Conservation (phyloP, 2,797 vertebrate species). For the Atherinosoma microstoma region DNA sequence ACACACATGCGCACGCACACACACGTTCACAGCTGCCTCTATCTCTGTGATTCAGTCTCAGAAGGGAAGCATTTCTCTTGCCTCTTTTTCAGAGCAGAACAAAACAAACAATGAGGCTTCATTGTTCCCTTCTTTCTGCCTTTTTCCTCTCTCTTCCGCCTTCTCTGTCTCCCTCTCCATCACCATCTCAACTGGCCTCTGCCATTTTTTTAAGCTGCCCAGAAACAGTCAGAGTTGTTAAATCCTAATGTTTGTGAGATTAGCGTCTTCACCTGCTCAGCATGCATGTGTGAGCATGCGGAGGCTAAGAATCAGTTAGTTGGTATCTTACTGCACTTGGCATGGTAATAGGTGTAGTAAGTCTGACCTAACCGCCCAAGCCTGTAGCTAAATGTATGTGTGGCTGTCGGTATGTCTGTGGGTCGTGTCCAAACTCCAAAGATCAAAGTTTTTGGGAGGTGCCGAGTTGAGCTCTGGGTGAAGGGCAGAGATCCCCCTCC, state of each 20-base stretch:
- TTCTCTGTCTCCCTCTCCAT: constrained; percentile 50
- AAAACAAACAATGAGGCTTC: constrained; percentile 83
- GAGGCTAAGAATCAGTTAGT: constrained; percentile 34
- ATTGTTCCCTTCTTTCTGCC: constrained; percentile 79
- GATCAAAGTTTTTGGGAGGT: constrained; percentile 77
- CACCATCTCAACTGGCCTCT: constrained; percentile 27
- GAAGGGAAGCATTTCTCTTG: constrained; percentile 81
- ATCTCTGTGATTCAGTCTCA: constrained; percentile 80
- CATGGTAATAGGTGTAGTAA: constrained; percentile 58
- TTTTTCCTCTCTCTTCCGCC: constrained; percentile 74
- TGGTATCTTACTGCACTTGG: constrained; percentile 73
- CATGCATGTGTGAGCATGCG: constrained; percentile 28
- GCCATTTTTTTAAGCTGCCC: constrained; percentile 37
- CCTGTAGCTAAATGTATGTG: constrained; percentile 24
- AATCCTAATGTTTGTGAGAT: constrained; percentile 49
- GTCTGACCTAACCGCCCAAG: constrained; percentile 53
- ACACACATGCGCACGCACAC: constrained; percentile 37
- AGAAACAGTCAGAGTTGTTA: constrained; percentile 55
- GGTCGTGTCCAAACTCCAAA: constrained; percentile 50
- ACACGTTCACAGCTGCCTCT: constrained; percentile 73
- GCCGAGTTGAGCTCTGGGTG: constrained; percentile 49
- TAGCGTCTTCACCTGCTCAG: constrained; percentile 40
- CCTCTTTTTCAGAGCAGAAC: constrained; percentile 83
- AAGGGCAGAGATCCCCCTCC: constrained; percentile 49
- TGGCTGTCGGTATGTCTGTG: constrained; percentile 31